These are phyloP conservation scores for Parochlus steinenii DNA, from an alignment of 2,888 invertebrate genomes.

Conservation along the genomic window DNA sequence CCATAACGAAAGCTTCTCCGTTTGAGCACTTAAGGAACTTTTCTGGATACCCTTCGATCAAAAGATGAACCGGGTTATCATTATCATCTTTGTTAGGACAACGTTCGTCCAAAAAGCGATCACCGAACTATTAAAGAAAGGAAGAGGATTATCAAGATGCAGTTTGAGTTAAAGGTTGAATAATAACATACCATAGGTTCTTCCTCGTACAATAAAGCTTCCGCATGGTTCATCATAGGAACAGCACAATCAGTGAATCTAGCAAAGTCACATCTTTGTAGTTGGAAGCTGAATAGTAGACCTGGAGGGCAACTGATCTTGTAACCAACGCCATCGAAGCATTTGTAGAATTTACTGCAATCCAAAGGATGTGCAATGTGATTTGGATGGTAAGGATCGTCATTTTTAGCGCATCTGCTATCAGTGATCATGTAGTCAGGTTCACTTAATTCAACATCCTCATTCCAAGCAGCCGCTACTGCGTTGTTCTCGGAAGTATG, in stretches of 20 bases:
- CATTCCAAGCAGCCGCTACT: too few relatives aligned
- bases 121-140: too few relatives aligned
- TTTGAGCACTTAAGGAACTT: not conserved
- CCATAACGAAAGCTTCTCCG: constrained; percentile 2
- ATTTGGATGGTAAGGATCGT: constrained; percentile 2
- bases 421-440: too few relatives aligned
- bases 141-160: too few relatives aligned
- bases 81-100: too few relatives aligned
- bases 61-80: not conserved
- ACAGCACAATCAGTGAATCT: too few relatives aligned
- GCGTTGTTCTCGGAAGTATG: too few relatives aligned
- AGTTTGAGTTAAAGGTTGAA: not conserved
- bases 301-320: constrained; percentile 5
- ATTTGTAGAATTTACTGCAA: constrained; percentile 7
- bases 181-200: not conserved
- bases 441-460: too few relatives aligned
- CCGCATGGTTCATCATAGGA: too few relatives aligned
- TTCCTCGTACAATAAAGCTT: too few relatives aligned
- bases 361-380: constrained; percentile 7
- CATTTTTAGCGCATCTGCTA: too few relatives aligned
- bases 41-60: not conserved
- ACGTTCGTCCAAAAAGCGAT: too few relatives aligned
- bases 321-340: not conserved
- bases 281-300: not conserved
- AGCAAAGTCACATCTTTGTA: not conserved